Evolutionary conservation across 1,140 invertebrate genomes (phyloP).

Genomic region (Augochlora pura): DNA sequence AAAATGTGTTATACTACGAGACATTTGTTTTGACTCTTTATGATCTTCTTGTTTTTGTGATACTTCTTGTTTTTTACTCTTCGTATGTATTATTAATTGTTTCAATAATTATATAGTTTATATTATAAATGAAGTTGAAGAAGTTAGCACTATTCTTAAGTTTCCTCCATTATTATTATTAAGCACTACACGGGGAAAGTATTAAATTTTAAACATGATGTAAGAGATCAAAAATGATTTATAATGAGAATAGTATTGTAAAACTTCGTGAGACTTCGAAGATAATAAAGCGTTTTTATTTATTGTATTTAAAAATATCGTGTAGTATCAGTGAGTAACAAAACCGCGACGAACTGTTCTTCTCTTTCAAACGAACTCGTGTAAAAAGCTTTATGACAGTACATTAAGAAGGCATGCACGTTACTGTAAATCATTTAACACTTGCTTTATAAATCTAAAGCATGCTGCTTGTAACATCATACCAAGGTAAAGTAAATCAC

Average conservation of each 20-base stretch:
- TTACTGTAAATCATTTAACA: slow-evolving; percentile 39
- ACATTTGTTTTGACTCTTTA: not conserved
- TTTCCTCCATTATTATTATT: not conserved
- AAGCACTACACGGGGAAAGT: not conserved
- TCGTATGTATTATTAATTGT: slow-evolving; percentile 2
- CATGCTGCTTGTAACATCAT: slow-evolving; percentile 69
- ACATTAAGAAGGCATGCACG: slow-evolving; percentile 44
- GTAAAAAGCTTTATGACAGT: not conserved
- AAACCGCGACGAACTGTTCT: not conserved
- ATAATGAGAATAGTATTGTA: slow-evolving; percentile 20
- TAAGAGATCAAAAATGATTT: slow-evolving; percentile 14
- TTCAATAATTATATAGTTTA: slow-evolving; percentile 13
- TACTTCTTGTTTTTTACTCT: not conserved
- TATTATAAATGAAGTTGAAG: slow-evolving; percentile 12
- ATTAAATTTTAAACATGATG: slow-evolving; percentile 11
- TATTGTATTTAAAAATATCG: slow-evolving; percentile 13
- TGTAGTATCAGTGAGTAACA: not conserved
- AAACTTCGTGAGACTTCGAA: slow-evolving; percentile 15
- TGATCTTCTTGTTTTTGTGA: not conserved
- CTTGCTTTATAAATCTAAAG: slow-evolving; percentile 64
- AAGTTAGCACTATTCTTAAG: not conserved
- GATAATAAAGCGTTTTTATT: slow-evolving; percentile 41
- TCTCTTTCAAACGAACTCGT: not conserved
- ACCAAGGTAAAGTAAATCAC: slow-evolving; percentile 64
- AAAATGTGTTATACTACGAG: slow-evolving; percentile 2